phyloP scores from a whole-genome alignment of 2,113 vertebrate genomes.

The Pachycephala philippinensis region DNA sequence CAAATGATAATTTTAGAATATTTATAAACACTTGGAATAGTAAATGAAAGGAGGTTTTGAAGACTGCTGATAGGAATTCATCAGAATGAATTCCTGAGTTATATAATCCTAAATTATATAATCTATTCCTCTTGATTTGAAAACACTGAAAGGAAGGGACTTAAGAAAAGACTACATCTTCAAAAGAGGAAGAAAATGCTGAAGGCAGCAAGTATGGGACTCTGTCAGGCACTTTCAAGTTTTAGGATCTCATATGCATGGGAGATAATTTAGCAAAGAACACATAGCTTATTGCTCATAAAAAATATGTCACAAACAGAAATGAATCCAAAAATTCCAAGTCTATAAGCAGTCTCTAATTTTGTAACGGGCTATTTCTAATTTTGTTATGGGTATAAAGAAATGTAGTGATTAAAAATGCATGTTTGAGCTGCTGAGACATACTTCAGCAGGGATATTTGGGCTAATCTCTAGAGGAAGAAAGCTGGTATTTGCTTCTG shows the following conservation, averaged over 20 bases:
- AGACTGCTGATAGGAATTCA: conserved; percentile 54
- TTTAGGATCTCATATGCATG: not conserved
- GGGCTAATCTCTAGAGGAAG: not conserved
- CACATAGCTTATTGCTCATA: not conserved
- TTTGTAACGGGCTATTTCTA: not conserved
- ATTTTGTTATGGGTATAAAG: not conserved
- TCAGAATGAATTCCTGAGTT: conserved; percentile 24
- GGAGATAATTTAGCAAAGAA: not conserved
- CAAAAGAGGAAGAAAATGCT: conserved; percentile 17
- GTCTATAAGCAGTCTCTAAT: not conserved
- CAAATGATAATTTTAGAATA: conserved; percentile 49
- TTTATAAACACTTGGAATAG: conserved; percentile 45
- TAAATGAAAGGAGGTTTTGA: conserved; percentile 61
- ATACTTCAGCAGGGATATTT: not conserved
- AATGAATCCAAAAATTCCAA: not conserved
- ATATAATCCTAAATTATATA: too few species aligned
- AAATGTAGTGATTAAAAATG: not conserved
- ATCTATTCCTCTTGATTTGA: conserved; percentile 32
- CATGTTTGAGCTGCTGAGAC: not conserved
- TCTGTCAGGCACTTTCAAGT: not conserved
- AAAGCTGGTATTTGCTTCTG: not conserved
- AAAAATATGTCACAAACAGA: not conserved
- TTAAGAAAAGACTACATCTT: not conserved
- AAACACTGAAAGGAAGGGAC: not conserved
- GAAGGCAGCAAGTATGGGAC: not conserved